A percentile compares a stretch with the other conserved stretches of the same genome.
Evolutionary conservation across 2,113 vertebrate species (phyloP).

Genomic region (Trogon surrucura): DNA sequence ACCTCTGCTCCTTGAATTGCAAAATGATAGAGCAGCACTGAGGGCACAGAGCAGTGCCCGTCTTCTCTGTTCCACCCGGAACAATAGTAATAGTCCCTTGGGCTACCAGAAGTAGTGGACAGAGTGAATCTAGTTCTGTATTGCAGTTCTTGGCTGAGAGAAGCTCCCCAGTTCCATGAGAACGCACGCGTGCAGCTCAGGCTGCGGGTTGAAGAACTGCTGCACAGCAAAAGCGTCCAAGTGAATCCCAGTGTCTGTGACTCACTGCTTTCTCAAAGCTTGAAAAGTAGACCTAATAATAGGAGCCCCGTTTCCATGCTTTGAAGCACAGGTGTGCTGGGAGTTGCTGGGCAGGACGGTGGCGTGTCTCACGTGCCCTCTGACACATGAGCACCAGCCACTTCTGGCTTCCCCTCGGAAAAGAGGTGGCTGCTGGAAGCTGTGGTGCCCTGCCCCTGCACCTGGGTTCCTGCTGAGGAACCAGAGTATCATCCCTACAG

Average conservation of each 20-base stretch:
- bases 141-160: background rate
- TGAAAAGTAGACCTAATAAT: background rate
- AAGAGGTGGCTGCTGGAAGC: background rate
- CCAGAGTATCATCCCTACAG: background rate
- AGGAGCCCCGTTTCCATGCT: background rate
- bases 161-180: background rate
- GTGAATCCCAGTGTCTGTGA: background rate
- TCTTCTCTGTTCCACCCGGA: background rate
- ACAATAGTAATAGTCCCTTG: background rate
- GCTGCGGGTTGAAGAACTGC: background rate
- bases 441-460: rapidly evolving
- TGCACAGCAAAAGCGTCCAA: background rate
- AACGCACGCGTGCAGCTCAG: background rate
- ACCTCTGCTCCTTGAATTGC: background rate
- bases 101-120: background rate
- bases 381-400: background rate
- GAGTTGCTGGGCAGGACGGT: background rate
- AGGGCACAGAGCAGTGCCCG: background rate
- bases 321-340: background rate
- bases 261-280: background rate
- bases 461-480: background rate
- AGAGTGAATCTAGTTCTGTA: background rate
- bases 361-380: background rate
- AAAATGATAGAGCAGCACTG: background rate
- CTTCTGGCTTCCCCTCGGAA: background rate